Evolutionary conservation across 92 coral and sea anemone genomes (phyloP), one percentile per base, ranked within the genome.

Genomic region (Umimayanthus kanabou): DNA sequence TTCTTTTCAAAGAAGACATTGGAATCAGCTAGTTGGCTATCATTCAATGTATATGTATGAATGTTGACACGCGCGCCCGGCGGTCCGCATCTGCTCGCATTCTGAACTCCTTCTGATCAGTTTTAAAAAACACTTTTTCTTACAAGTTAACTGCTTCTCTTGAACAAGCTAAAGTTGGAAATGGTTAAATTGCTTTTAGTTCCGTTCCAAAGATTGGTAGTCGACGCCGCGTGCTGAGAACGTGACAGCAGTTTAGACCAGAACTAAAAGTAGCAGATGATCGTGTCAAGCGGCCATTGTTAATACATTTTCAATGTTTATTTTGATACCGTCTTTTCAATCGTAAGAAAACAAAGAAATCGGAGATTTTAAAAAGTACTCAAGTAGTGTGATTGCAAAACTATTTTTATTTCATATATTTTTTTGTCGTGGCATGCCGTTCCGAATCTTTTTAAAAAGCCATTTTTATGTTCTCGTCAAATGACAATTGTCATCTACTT

Each of bases 201-300:
- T 77, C 66, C 20, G 81, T 77, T 77, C 81, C 81, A 77, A 77
- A 77, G 81, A 77, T 47, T 77, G 81, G 81, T 77, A 77, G 80
- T 77, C 80, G 80, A 77, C 80, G 80, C 80, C 58, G 80, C 61
- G 80, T 77, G 80, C 61, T 77, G 61, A 77, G 80, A 77, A 77
- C 80, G 80, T 77, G 64, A 77, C 80, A 77, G 42, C 76, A 72
- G 76, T 72, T 72, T 72, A 72, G 73, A 69, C 73, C 26, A 69
- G 76, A 72, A 72, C 76, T 72, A 72, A 72, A 72, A 72, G 76
- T 72, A 72, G 76, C 40, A 72, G 76, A 72, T 72, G 76, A 72
- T 72, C 40, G 76, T 72, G 76, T 72, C 76, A 72, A 72, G 43
- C 76, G 76, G 76, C 18, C 76, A 72, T 72, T 72, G 76, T 72